Evolutionary conservation across 2,797 vertebrate species (phyloP).

Genomic region (Eidolon dupreanum): DNA sequence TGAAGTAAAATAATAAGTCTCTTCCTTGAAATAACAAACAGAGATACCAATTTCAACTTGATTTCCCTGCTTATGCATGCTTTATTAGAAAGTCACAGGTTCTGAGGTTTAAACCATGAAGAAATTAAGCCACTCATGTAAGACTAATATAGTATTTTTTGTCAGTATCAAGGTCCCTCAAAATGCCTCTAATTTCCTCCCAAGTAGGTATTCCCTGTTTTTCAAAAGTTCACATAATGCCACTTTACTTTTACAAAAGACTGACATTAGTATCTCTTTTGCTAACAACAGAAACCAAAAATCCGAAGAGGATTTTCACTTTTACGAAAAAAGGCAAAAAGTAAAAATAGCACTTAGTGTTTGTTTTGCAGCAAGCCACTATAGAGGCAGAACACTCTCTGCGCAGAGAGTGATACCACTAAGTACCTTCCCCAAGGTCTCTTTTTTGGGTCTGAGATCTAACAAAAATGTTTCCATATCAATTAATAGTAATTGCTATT

Average conservation of each 20-base stretch:
- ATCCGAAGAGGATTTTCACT: background rate
- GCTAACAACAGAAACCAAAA: background rate
- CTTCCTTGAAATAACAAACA: conserved; percentile 10
- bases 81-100: background rate
- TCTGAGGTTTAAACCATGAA: background rate
- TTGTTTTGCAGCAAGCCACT: background rate
- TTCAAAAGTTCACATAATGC: background rate
- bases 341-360: background rate
- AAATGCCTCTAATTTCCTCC: background rate
- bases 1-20: background rate
- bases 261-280: background rate
- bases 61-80: background rate
- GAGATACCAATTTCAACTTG: conserved; percentile 30
- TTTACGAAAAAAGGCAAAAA: background rate
- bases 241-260: background rate
- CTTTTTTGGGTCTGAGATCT: background rate
- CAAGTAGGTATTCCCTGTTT: background rate
- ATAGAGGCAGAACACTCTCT: no score
- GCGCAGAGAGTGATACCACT: background rate
- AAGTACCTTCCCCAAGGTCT: no score
- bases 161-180: background rate
- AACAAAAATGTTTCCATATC: no score
- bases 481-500: background rate
- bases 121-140: conserved; percentile 11
- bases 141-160: background rate